These are phyloP conservation scores for Plecturocebus donacophilus DNA, from an alignment of 2,113 vertebrate species.

Conservation along the genomic window DNA sequence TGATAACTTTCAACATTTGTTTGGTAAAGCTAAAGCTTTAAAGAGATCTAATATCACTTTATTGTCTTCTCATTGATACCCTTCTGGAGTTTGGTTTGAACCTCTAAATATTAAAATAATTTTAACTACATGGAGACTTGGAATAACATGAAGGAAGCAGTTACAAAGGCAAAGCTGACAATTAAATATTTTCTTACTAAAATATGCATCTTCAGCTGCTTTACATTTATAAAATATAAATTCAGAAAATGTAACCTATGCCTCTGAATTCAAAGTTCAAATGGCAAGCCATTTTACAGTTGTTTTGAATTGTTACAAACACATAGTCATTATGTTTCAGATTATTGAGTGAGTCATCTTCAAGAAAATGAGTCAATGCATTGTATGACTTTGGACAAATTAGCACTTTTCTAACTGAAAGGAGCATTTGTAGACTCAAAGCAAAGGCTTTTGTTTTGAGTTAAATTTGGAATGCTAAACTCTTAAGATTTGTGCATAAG, in stretches of 20 bases:
- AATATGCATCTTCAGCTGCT: slow-evolving; percentile 42
- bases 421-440: slow-evolving; percentile 82
- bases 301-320: slow-evolving; percentile 71
- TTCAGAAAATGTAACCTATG: slow-evolving; percentile 60
- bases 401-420: slow-evolving; percentile 85
- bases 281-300: slow-evolving; percentile 70
- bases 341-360: slow-evolving; percentile 84
- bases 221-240: slow-evolving; percentile 65
- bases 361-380: slow-evolving; percentile 83
- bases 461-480: slow-evolving; percentile 83
- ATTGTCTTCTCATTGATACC: slow-evolving; percentile 46
- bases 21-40: not conserved
- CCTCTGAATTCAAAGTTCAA: slow-evolving; percentile 58
- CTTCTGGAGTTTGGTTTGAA: slow-evolving; percentile 7
- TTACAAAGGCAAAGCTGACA: slow-evolving; percentile 27
- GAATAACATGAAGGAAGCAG: slow-evolving; percentile 35
- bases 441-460: slow-evolving; percentile 83
- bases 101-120: slow-evolving; percentile 51
- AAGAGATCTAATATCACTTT: not conserved
- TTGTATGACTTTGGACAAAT: slow-evolving; percentile 86
- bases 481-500: slow-evolving; percentile 77
- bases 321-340: slow-evolving; percentile 80
- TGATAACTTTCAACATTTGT: slow-evolving; percentile 6
- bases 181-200: slow-evolving; percentile 51
- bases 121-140: not conserved